Evolutionary conservation across 2,113 vertebrate species (phyloP).

Genomic region (Choloepus hoffmanni): DNA sequence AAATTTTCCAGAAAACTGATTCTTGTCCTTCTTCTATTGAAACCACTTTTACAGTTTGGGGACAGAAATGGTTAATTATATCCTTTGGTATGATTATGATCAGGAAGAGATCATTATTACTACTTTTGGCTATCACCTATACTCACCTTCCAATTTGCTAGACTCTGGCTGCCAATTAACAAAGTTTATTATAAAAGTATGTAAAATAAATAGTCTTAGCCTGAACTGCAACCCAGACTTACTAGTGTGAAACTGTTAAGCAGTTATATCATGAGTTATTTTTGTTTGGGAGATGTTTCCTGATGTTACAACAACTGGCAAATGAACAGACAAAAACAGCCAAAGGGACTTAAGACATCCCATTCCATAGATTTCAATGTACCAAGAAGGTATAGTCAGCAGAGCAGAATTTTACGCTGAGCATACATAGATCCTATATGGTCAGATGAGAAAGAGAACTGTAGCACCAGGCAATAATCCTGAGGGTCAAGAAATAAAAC

Average conservation of each 20-base stretch:
- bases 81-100: background rate
- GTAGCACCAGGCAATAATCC: background rate
- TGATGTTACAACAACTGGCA: background rate
- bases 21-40: background rate
- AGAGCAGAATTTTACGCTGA: background rate
- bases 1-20: slow-evolving; percentile 17
- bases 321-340: background rate
- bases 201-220: background rate
- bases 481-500: background rate
- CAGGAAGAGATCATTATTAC: background rate
- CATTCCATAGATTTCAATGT: background rate
- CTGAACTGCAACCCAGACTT: background rate
- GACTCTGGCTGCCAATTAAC: background rate
- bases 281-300: background rate
- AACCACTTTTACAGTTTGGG: background rate
- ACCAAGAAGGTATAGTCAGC: background rate
- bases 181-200: background rate
- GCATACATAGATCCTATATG: background rate
- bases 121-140: background rate
- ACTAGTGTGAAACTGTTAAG: background rate
- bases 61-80: slow-evolving; percentile 4
- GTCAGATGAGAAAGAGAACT: background rate
- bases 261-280: background rate
- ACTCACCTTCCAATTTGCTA: background rate
- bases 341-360: background rate